A percentile compares a stretch with the other conserved stretches of the same genome.
phyloP scores from a whole-genome alignment of 2,113 vertebrate genomes.

The Megalops atlanticus region DNA sequence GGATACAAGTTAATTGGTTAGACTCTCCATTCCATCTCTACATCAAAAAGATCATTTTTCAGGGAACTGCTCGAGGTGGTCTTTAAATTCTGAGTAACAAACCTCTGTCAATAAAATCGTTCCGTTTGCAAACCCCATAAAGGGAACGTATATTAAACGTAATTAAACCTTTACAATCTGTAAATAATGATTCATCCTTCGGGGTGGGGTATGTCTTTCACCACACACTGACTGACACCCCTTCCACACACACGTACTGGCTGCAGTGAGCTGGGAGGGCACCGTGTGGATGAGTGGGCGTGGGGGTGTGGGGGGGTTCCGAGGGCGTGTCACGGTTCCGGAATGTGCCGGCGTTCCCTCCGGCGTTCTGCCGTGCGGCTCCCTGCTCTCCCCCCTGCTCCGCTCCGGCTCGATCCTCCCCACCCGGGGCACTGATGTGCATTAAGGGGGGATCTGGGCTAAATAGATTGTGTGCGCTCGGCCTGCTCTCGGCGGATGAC shows the following conservation, averaged over 20 bases:
- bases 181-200: not conserved
- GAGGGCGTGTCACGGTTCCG: not conserved
- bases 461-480: constrained; percentile 64
- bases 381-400: not conserved
- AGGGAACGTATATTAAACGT: not conserved
- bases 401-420: not conserved
- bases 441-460: constrained; percentile 50
- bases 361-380: not conserved
- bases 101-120: no score
- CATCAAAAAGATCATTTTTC: no score
- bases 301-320: no score
- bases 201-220: not conserved
- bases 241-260: not conserved
- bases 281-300: not conserved
- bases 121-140: not conserved
- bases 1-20: no score
- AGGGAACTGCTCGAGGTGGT: no score
- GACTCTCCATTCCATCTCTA: no score
- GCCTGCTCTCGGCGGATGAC: constrained; percentile 55
- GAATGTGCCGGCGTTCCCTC: not conserved
- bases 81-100: no score
- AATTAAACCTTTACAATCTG: not conserved
- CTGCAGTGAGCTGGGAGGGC: not conserved
- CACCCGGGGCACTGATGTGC: constrained; percentile 22
- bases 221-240: not conserved